A percentile compares a stretch with the other conserved stretches of the same genome.
Evolutionary conservation across 1,140 invertebrate species (phyloP).

Genomic region (Triops longicaudatus): DNA sequence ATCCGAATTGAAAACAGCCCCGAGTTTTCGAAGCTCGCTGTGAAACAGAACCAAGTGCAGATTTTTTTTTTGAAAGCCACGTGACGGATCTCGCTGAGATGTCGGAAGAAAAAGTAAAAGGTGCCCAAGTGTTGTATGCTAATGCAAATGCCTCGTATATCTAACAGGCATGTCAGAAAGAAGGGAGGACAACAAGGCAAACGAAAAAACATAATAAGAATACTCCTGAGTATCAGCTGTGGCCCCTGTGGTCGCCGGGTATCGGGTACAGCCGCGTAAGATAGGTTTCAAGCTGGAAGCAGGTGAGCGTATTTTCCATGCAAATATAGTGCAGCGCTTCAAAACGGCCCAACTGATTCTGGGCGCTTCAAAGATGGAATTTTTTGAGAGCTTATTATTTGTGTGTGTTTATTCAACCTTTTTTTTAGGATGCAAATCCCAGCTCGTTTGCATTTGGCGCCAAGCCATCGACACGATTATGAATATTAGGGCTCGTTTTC

Average conservation of each 20-base stretch:
- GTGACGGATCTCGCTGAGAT: neutral
- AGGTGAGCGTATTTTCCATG: conserved; percentile 1
- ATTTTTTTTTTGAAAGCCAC: neutral
- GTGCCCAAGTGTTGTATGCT: neutral
- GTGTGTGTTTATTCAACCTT: neutral
- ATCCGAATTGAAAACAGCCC: too few species aligned
- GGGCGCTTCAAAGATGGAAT: neutral
- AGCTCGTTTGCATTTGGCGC: neutral
- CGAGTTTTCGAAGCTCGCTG: neutral
- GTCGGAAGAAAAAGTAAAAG: neutral
- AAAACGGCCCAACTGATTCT: neutral
- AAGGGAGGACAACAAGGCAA: neutral
- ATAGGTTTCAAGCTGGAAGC: conserved; percentile 1
- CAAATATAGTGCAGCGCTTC: neutral
- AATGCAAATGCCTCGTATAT: conserved; percentile 8
- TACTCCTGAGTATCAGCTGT: neutral
- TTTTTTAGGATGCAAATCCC: neutral
- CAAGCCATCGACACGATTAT: neutral
- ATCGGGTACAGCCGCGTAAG: neutral
- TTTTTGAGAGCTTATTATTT: neutral
- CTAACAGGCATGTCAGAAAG: neutral
- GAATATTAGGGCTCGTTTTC: neutral
- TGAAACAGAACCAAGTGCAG: neutral
- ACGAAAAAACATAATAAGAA: neutral
- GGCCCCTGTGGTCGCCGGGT: neutral